Conservation (phyloP, 1,140 invertebrate genomes). For the Proales similis region DNA sequence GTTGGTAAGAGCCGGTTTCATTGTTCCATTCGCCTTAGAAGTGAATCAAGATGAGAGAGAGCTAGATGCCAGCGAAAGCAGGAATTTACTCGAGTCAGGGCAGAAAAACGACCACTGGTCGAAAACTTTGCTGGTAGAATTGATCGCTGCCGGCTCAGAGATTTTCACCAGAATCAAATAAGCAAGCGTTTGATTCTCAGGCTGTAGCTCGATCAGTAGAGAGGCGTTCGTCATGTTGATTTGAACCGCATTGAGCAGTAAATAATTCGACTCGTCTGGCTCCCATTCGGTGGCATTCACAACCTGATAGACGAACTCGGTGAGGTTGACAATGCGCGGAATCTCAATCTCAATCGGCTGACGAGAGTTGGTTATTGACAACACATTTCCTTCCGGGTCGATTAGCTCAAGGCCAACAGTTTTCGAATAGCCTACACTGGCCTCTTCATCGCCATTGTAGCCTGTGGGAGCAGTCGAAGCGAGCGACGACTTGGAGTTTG, state of each 20-base stretch:
- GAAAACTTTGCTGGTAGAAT: slow-evolving; percentile 9
- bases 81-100: no score
- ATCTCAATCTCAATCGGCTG: slow-evolving; percentile 17
- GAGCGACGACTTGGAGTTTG: slow-evolving; percentile 4
- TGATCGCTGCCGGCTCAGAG: not conserved
- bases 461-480: slow-evolving; percentile 23
- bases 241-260: slow-evolving; percentile 28
- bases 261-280: not conserved
- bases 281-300: not conserved
- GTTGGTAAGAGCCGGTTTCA: no score
- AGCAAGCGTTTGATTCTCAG: not conserved
- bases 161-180: slow-evolving; percentile 23
- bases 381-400: not conserved
- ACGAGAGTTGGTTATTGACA: slow-evolving; percentile 1
- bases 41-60: no score
- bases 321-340: slow-evolving; percentile 5
- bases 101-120: slow-evolving; percentile 7
- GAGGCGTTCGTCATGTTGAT: slow-evolving; percentile 9
- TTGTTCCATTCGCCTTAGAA: no score
- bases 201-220: slow-evolving; percentile 18
- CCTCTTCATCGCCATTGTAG: slow-evolving; percentile 17
- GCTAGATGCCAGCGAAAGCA: no score
- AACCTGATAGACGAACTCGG: not conserved
- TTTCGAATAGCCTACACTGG: slow-evolving; percentile 22
- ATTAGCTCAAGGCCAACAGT: slow-evolving; percentile 17